These are phyloP conservation scores for Drosophila imparisetae DNA, from an alignment of 2,888 invertebrate genomes.

Conservation along the genomic window DNA sequence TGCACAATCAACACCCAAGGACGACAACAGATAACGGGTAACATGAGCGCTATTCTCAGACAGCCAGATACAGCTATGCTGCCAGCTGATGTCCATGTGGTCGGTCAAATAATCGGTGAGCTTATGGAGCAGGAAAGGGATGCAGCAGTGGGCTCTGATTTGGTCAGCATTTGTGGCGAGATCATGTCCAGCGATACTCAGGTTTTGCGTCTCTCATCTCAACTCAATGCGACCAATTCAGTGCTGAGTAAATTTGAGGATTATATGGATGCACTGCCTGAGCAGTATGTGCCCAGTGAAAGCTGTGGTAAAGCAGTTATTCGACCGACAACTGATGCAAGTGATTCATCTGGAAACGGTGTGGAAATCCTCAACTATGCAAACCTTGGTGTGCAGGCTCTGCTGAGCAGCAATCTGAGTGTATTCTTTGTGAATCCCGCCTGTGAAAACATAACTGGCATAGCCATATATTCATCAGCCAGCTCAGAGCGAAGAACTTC, in stretches of 20 bases:
- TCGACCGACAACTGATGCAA: slow-evolving; percentile 8
- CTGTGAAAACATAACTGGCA: slow-evolving; percentile 78
- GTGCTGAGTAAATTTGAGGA: slow-evolving; percentile 87
- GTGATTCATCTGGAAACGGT: slow-evolving; percentile 25
- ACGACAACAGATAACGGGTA: slow-evolving; percentile 41
- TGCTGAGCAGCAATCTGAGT: slow-evolving; percentile 79
- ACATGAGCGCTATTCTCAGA: slow-evolving; percentile 59
- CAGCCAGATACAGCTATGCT: slow-evolving; percentile 82
- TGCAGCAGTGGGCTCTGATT: slow-evolving; percentile 61
- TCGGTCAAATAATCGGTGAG: slow-evolving; percentile 80
- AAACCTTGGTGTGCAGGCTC: slow-evolving; percentile 74
- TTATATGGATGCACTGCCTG: slow-evolving; percentile 85
- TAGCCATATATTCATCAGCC: slow-evolving; percentile 74
- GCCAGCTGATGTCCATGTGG: slow-evolving; percentile 87
- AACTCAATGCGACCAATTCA: slow-evolving; percentile 88
- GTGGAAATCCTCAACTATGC: slow-evolving; percentile 60
- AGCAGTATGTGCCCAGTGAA: slow-evolving; percentile 45
- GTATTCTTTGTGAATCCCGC: slow-evolving; percentile 81
- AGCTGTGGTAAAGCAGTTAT: slow-evolving; percentile 51
- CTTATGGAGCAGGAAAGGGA: slow-evolving; percentile 62
- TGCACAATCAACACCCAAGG: slow-evolving; percentile 37
- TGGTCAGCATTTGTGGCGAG: slow-evolving; percentile 84
- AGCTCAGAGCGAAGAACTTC: slow-evolving; percentile 25
- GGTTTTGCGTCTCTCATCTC: slow-evolving; percentile 79
- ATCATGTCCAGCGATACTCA: slow-evolving; percentile 85